phyloP scores from a whole-genome alignment of 37 sponge, comb jelly and placozoan genomes.

The Axinella damicornis region DNA sequence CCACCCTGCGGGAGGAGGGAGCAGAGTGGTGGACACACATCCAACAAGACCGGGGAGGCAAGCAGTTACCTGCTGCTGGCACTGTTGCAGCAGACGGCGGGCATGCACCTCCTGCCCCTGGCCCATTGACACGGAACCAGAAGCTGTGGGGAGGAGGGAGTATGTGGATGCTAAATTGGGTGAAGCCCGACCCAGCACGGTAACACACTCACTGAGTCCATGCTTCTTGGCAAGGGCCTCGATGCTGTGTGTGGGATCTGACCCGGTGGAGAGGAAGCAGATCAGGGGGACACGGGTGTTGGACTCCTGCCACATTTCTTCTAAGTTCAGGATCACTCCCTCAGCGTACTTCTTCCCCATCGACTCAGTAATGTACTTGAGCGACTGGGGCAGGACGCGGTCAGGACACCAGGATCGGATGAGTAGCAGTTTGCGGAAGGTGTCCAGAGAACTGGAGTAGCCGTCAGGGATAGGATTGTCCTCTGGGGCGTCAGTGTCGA shows the following conservation, averaged over 20 bases:
- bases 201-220: conserved; percentile 58
- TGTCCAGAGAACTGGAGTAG: conserved; percentile 92
- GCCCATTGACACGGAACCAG: conserved; percentile 96
- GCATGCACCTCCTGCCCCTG: conserved; percentile 99
- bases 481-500: conserved; percentile 97
- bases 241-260: conserved; percentile 96
- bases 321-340: conserved; percentile 96
- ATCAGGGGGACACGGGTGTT: conserved; percentile 89
- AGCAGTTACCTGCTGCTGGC: conserved; percentile 57
- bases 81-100: conserved; percentile 87
- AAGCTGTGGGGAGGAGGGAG: conserved; percentile 65
- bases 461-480: conserved; percentile 95
- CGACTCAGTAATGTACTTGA: conserved; percentile 93
- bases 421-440: conserved; percentile 93
- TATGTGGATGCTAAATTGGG: too few relatives aligned
- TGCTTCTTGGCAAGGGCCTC: conserved; percentile 91
- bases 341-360: conserved; percentile 97
- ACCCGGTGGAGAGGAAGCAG: conserved; percentile 97
- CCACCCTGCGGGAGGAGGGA: conserved; percentile 76
- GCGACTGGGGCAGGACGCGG: conserved; percentile 92
- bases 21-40: neutral
- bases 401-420: conserved; percentile 99
- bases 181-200: too few relatives aligned
- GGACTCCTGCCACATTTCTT: conserved; percentile 95
- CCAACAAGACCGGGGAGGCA: neutral